Conservation (phyloP, 1,140 invertebrate species). For the Zaprionus davidi region DNA sequence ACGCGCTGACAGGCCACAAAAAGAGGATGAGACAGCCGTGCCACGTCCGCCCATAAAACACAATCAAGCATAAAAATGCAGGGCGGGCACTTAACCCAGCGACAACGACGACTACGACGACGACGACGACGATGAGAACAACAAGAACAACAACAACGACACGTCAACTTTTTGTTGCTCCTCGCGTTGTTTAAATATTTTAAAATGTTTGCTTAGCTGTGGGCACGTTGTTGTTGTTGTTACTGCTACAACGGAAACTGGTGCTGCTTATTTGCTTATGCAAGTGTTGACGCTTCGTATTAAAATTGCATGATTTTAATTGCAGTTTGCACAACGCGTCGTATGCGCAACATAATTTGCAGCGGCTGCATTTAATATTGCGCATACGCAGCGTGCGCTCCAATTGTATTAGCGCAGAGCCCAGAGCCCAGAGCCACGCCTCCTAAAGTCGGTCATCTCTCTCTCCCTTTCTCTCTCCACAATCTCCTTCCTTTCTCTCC, state of each 20-base stretch:
- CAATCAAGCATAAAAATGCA: constrained; percentile 81
- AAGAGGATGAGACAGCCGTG: constrained; percentile 15
- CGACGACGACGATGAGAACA: constrained; percentile 35
- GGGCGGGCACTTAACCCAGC: constrained; percentile 73
- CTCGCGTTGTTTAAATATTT: constrained; percentile 73
- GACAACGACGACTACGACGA: constrained; percentile 30
- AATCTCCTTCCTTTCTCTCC: background rate
- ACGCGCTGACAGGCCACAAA: background rate
- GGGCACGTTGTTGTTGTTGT: constrained; percentile 25
- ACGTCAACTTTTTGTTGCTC: constrained; percentile 61
- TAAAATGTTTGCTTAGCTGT: constrained; percentile 80
- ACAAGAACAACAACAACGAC: constrained; percentile 49
- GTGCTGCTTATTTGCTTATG: constrained; percentile 76
- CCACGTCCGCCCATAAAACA: constrained; percentile 74
- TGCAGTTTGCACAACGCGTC: constrained; percentile 66
- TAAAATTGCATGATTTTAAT: constrained; percentile 83
- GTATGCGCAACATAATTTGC: constrained; percentile 65
- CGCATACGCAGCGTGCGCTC: constrained; percentile 66
- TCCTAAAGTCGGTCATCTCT: background rate
- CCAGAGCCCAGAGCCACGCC: constrained; percentile 36
- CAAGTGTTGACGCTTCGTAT: constrained; percentile 72
- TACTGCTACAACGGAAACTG: constrained; percentile 1
- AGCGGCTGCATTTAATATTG: constrained; percentile 75
- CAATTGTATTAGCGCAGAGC: constrained; percentile 12
- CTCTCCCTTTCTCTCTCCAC: too few relatives aligned